A percentile compares a stretch with the other conserved stretches of the same genome.
phyloP scores from a whole-genome alignment of 2,888 invertebrate genomes.

The Phytoseiulus persimilis region DNA sequence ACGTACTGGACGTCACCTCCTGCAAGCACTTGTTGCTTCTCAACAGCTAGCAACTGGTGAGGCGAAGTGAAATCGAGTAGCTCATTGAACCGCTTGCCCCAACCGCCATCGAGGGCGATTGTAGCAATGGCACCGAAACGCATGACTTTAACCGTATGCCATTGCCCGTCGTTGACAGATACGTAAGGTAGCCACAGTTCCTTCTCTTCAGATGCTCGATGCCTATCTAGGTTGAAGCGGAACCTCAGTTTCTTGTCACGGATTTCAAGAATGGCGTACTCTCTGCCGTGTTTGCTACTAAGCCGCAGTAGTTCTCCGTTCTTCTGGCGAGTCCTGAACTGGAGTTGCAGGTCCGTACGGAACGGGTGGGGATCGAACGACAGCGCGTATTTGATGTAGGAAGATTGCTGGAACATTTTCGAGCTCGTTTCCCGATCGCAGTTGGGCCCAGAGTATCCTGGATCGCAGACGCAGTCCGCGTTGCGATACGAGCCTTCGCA shows the following conservation, averaged over 20 bases:
- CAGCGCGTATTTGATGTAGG: slow-evolving; percentile 91
- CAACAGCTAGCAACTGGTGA: slow-evolving; percentile 83
- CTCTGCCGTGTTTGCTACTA: slow-evolving; percentile 83
- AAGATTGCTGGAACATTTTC: slow-evolving; percentile 75
- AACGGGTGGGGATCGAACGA: slow-evolving; percentile 87
- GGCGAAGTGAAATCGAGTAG: slow-evolving; percentile 73
- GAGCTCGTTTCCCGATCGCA: slow-evolving; percentile 59
- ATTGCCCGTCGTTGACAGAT: slow-evolving; percentile 86
- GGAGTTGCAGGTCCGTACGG: slow-evolving; percentile 80
- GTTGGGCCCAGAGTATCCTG: slow-evolving; percentile 75
- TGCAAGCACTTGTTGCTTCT: slow-evolving; percentile 87
- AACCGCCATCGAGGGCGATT: slow-evolving; percentile 85
- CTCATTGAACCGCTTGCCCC: slow-evolving; percentile 84
- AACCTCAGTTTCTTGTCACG: slow-evolving; percentile 81
- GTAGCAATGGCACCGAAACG: slow-evolving; percentile 86
- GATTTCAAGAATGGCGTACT: slow-evolving; percentile 84
- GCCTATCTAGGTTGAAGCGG: slow-evolving; percentile 81
- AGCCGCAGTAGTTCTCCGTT: slow-evolving; percentile 87
- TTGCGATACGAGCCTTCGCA: slow-evolving; percentile 79
- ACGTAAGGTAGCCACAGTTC: slow-evolving; percentile 82
- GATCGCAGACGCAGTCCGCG: slow-evolving; percentile 79
- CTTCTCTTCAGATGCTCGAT: slow-evolving; percentile 71
- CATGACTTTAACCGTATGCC: slow-evolving; percentile 86
- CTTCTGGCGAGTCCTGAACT: slow-evolving; percentile 85
- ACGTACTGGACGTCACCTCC: slow-evolving; percentile 93